phyloP scores from a whole-genome alignment of 2,797 vertebrate species.

The Notoglanidium macrostoma region DNA sequence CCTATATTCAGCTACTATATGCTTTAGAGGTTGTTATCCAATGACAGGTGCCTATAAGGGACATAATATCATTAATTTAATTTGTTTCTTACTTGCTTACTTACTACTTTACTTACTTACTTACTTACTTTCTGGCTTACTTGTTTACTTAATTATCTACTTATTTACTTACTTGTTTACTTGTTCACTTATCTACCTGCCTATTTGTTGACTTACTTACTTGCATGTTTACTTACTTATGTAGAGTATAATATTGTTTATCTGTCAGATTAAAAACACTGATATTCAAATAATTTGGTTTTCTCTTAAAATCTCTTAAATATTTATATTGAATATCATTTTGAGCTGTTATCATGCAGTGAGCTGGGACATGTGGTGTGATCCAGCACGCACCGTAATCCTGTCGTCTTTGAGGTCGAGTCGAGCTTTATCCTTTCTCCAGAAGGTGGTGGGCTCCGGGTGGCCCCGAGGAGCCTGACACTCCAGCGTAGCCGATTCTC shows the following conservation, averaged over 20 bases:
- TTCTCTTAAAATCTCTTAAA: neutral
- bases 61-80: too few relatives aligned
- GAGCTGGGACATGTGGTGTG: neutral
- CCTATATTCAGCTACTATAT: neutral
- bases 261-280: neutral
- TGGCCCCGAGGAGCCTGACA: conserved; percentile 94
- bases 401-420: conserved; percentile 90
- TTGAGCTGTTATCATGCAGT: neutral
- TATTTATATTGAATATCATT: neutral
- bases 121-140: neutral
- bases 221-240: neutral
- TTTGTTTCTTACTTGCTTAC: too few relatives aligned
- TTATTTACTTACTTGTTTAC: neutral
- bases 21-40: too few relatives aligned
- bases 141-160: neutral
- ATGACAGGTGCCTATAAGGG: too few relatives aligned
- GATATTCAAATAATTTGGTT: neutral
- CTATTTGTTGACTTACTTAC: too few relatives aligned
- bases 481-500: conserved; percentile 89
- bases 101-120: neutral
- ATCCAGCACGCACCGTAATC: conserved; percentile 78
- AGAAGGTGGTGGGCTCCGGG: conserved; percentile 93
- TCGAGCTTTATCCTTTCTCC: conserved; percentile 92
- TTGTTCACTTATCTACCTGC: neutral
- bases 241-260: neutral